Conservation (phyloP, 2,888 invertebrate species). For the Microctonus hyperodae region DNA sequence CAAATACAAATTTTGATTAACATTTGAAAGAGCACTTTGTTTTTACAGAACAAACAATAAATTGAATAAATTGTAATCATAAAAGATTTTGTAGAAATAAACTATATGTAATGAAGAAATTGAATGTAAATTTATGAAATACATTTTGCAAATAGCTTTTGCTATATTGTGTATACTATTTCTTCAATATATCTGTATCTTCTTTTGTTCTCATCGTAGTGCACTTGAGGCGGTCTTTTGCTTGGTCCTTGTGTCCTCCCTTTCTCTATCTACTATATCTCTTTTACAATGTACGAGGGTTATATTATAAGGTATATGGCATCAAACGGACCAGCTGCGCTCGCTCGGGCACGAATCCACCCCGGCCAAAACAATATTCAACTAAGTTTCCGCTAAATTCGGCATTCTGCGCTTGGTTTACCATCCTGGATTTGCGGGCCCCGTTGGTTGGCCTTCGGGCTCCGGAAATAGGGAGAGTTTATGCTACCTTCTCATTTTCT, state of each 20-base stretch:
- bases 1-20: neutral
- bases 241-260: constrained; percentile 1
- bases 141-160: constrained; percentile 47
- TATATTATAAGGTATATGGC: constrained; percentile 38
- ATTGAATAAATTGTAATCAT: neutral
- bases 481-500: neutral
- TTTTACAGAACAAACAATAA: neutral
- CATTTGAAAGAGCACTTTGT: neutral
- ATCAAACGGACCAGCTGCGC: constrained; percentile 45
- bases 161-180: constrained; percentile 27
- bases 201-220: constrained; percentile 26
- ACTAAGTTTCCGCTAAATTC: constrained; percentile 58
- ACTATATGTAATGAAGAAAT: neutral
- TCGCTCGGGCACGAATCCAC: constrained; percentile 49
- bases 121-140: constrained; percentile 38
- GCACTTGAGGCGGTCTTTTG: constrained; percentile 12
- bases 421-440: constrained; percentile 28
- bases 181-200: constrained; percentile 34
- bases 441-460: constrained; percentile 17
- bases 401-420: constrained; percentile 43
- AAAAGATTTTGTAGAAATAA: neutral
- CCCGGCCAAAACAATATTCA: constrained; percentile 55
- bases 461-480: constrained; percentile 22
- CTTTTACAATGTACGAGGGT: constrained; percentile 20
- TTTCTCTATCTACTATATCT: constrained; percentile 11